Evolutionary conservation across 2,797 vertebrate genomes (phyloP).

Genomic region (Cephalopachus bancanus): DNA sequence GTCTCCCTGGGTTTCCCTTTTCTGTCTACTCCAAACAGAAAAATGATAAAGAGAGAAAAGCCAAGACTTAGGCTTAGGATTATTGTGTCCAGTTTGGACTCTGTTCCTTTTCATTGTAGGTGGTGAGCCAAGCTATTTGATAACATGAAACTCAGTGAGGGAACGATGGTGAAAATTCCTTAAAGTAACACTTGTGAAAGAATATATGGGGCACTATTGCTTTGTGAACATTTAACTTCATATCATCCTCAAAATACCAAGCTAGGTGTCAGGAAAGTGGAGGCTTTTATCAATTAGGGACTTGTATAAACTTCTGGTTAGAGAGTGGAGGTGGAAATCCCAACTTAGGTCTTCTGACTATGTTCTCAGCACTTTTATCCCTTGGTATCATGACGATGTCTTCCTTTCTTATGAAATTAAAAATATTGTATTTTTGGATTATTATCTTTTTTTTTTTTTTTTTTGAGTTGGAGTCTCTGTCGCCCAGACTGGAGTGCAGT

Average conservation of each 20-base stretch:
- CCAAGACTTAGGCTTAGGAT: not conserved
- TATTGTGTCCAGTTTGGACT: not conserved
- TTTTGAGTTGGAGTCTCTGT: too few species aligned
- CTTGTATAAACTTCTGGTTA: not conserved
- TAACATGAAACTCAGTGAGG: not conserved
- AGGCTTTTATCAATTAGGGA: not conserved
- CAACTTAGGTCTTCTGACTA: rapidly evolving
- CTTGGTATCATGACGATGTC: not conserved
- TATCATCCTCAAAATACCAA: not conserved
- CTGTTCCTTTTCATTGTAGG: not conserved
- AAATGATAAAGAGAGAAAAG: not conserved
- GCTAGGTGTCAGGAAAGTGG: not conserved
- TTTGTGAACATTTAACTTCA: not conserved
- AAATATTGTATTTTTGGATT: not conserved
- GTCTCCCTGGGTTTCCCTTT: not conserved
- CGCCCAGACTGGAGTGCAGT: too few species aligned
- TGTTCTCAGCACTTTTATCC: not conserved
- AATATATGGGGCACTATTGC: not conserved
- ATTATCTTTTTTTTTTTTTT: too few species aligned
- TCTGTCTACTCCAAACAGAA: not conserved
- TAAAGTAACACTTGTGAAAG: not conserved
- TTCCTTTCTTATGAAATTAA: not conserved
- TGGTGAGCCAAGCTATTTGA: not conserved
- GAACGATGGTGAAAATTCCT: not conserved
- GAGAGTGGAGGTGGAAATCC: not conserved